Conservation (phyloP, 2,797 vertebrate genomes). For the Trachurus trachurus region DNA sequence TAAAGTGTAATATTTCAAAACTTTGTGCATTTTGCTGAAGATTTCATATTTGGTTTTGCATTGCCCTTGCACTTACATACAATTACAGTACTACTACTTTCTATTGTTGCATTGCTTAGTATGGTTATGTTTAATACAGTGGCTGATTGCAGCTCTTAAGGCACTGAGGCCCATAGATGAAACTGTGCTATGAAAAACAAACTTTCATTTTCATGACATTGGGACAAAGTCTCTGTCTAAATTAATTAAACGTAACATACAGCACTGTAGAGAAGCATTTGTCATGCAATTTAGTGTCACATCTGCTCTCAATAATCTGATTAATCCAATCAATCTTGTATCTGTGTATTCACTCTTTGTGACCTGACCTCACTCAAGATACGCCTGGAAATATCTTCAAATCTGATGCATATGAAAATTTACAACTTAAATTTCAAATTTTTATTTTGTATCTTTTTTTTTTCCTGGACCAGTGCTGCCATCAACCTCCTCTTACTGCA, state of each 20-base stretch:
- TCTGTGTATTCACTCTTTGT: background rate
- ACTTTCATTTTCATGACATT: background rate
- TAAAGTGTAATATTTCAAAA: background rate
- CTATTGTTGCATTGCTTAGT: background rate
- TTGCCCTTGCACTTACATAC: background rate
- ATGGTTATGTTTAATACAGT: background rate
- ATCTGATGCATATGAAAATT: background rate
- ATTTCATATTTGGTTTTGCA: background rate
- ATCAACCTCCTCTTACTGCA: background rate
- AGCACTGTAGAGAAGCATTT: constrained; percentile 15
- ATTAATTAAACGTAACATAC: constrained; percentile 30
- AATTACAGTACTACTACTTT: background rate
- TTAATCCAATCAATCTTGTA: constrained; percentile 1
- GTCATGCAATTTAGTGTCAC: constrained; percentile 23
- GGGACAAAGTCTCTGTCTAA: background rate
- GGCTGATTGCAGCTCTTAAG: background rate
- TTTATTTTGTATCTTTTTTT: background rate
- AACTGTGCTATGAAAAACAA: background rate
- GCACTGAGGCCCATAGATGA: background rate
- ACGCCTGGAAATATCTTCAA: background rate
- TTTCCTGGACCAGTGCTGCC: background rate
- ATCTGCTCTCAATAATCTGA: constrained; percentile 35
- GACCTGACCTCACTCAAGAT: background rate
- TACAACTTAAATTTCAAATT: background rate
- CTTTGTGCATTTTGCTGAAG: too few species aligned